Conservation (phyloP, 1,140 invertebrate genomes). For the Platyscapa corneri region DNA sequence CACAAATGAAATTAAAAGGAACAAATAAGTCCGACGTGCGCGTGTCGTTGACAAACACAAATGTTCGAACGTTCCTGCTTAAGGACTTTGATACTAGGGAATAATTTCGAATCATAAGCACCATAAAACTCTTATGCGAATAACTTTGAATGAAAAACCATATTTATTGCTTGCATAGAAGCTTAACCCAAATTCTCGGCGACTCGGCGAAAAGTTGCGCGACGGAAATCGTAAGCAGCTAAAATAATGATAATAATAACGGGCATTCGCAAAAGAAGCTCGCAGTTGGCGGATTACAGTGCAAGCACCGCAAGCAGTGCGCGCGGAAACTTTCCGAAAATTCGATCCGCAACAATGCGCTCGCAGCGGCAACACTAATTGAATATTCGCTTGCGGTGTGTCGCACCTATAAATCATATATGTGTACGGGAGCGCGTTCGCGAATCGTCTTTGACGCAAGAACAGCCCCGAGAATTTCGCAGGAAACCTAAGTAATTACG, state of each 20-base stretch:
- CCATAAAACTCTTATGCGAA: not conserved
- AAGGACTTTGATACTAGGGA: not conserved
- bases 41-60: too few species aligned
- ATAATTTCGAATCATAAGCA: not conserved
- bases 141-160: not conserved
- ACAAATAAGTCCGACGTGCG: too few species aligned
- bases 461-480: constrained; percentile 37
- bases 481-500: constrained; percentile 49
- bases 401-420: constrained; percentile 19
- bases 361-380: constrained; percentile 6
- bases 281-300: not conserved
- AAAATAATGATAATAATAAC: not conserved
- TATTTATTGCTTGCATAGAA: not conserved
- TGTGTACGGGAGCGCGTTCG: not conserved
- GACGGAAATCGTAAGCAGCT: not conserved
- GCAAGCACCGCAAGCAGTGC: not conserved
- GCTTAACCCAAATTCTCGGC: not conserved
- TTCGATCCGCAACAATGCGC: constrained; percentile 11
- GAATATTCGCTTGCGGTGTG: constrained; percentile 30
- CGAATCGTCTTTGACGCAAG: not conserved
- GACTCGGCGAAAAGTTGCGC: not conserved
- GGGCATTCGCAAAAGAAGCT: not conserved
- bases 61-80: not conserved
- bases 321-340: not conserved
- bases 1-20: too few species aligned